phyloP scores from a whole-genome alignment of 2,113 vertebrate species.

The Thryonomys swinderianus region DNA sequence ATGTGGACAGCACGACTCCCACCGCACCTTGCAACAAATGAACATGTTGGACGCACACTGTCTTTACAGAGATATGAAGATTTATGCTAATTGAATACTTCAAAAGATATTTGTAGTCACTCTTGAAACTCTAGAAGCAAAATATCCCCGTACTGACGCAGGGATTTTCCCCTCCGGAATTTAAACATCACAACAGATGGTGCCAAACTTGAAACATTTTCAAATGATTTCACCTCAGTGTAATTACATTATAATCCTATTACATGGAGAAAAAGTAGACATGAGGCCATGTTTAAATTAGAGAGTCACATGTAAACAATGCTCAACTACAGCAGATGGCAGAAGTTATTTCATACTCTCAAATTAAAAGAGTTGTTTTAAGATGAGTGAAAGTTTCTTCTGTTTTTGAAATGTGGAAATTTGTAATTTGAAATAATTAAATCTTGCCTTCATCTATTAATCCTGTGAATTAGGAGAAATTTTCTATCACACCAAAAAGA shows the following conservation, averaged over 20 bases:
- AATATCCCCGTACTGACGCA: not conserved
- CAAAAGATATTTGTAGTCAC: not conserved
- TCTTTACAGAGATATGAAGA: not conserved
- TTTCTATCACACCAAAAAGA: not conserved
- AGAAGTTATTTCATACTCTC: not conserved
- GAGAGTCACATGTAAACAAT: constrained; percentile 58
- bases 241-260: constrained; percentile 76
- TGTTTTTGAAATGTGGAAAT: constrained; percentile 10
- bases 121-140: constrained; percentile 27
- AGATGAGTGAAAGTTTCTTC: constrained; percentile 46
- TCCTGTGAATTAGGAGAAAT: not conserved
- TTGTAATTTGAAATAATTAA: not conserved
- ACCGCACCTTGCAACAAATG: not conserved
- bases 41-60: not conserved
- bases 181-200: constrained; percentile 73
- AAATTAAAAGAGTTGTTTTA: constrained; percentile 70
- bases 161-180: constrained; percentile 24
- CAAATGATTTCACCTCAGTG: constrained; percentile 67
- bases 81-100: constrained; percentile 29
- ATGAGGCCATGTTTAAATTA: constrained; percentile 57
- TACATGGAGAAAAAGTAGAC: constrained; percentile 44
- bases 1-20: not conserved
- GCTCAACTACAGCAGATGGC: constrained; percentile 72
- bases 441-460: not conserved
- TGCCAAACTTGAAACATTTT: constrained; percentile 56